Conservation (phyloP, 1,140 invertebrate genomes). For the Drosophila miranda region DNA sequence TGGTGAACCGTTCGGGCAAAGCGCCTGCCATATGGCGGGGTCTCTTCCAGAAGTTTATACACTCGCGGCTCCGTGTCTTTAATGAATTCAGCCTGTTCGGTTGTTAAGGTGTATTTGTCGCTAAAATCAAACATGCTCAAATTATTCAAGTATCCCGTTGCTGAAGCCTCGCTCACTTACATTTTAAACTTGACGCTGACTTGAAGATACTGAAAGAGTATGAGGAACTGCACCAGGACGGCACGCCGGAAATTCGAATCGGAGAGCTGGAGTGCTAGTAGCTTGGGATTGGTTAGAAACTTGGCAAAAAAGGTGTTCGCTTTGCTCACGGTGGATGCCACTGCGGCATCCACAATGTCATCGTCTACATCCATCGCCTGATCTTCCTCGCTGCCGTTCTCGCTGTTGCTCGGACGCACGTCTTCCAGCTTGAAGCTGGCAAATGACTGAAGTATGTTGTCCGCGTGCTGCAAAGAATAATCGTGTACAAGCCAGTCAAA, state of each 20-base stretch:
- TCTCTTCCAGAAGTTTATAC: slow-evolving; percentile 91
- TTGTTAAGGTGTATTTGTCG: slow-evolving; percentile 91
- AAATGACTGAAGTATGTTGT: slow-evolving; percentile 94
- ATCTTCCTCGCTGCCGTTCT: slow-evolving; percentile 81
- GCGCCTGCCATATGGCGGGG: slow-evolving; percentile 92
- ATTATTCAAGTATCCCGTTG: neutral
- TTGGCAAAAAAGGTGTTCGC: slow-evolving; percentile 95
- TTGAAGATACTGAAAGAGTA: slow-evolving; percentile 97
- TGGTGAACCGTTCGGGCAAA: slow-evolving; percentile 94
- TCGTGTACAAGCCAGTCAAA: neutral
- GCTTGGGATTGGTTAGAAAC: slow-evolving; percentile 98
- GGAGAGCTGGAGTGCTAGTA: slow-evolving; percentile 96
- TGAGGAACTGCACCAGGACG: slow-evolving; percentile 97
- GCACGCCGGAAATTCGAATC: slow-evolving; percentile 98
- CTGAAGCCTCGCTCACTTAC: slow-evolving; percentile 84
- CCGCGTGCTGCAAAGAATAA: slow-evolving; percentile 87
- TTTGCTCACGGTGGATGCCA: slow-evolving; percentile 78
- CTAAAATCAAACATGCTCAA: slow-evolving; percentile 83
- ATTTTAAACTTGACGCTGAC: slow-evolving; percentile 96
- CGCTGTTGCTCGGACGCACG: slow-evolving; percentile 75
- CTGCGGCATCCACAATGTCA: slow-evolving; percentile 62
- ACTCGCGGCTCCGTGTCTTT: slow-evolving; percentile 88
- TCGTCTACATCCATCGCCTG: slow-evolving; percentile 71
- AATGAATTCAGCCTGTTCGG: slow-evolving; percentile 94
- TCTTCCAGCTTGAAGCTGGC: slow-evolving; percentile 94